Conservation (phyloP, 2,888 invertebrate species). For the Calephelis perditalis region DNA sequence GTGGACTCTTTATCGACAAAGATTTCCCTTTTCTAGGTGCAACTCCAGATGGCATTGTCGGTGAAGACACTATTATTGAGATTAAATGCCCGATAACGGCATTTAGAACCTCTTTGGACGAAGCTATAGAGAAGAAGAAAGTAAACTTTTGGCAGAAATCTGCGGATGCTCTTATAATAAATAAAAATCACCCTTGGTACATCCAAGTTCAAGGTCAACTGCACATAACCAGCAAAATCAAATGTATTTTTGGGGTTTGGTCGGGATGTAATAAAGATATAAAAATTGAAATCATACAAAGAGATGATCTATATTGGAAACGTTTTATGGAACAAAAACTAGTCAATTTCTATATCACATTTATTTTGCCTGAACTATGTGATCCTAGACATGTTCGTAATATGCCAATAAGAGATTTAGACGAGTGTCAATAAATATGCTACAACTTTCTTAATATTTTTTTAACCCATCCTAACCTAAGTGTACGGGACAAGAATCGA, state of each 20-base stretch:
- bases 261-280: slow-evolving; percentile 17
- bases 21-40: no score
- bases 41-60: slow-evolving; percentile 27
- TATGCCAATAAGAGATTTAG: slow-evolving; percentile 17
- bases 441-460: slow-evolving; percentile 1
- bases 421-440: neutral
- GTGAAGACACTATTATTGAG: slow-evolving; percentile 27
- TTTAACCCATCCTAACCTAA: neutral
- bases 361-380: slow-evolving; percentile 20
- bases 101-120: slow-evolving; percentile 18
- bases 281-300: slow-evolving; percentile 16
- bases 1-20: no score
- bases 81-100: slow-evolving; percentile 27
- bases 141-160: slow-evolving; percentile 6
- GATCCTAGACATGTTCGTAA: slow-evolving; percentile 9
- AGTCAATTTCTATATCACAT: slow-evolving; percentile 19
- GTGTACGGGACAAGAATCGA: neutral
- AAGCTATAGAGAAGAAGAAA: slow-evolving; percentile 21
- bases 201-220: slow-evolving; percentile 25
- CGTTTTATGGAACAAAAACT: slow-evolving; percentile 22
- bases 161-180: slow-evolving; percentile 11
- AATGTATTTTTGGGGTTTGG: slow-evolving; percentile 24
- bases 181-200: slow-evolving; percentile 21
- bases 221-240: slow-evolving; percentile 17
- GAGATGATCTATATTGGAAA: slow-evolving; percentile 23